Percentiles rank a stretch among this genome's conserved stretches.
These are phyloP conservation scores for Muschampia plurimacula DNA, from an alignment of 2,888 invertebrate genomes.

Conservation along the genomic window DNA sequence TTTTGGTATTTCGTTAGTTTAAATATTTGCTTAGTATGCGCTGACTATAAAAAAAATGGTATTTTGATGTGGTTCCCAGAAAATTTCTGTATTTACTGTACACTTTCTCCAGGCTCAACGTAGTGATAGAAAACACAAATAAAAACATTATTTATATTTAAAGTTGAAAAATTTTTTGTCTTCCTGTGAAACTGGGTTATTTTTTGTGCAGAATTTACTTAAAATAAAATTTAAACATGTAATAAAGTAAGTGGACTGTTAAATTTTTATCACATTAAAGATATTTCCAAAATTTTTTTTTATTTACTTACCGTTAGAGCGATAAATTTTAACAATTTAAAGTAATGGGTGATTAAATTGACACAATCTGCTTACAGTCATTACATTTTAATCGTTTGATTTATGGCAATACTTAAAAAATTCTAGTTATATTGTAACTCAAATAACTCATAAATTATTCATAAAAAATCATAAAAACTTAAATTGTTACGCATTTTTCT, in stretches of 20 bases:
- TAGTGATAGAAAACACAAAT: neutral
- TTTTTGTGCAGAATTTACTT: slow-evolving; percentile 49
- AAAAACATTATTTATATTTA: neutral
- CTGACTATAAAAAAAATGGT: too few species aligned
- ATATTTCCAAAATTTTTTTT: slow-evolving; percentile 64
- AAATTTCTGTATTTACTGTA: too few species aligned
- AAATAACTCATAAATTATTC: too few species aligned
- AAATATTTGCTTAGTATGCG: too few species aligned
- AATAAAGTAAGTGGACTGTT: slow-evolving; percentile 80
- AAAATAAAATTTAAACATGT: slow-evolving; percentile 48
- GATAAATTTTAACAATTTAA: slow-evolving; percentile 38
- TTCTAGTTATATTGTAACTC: too few species aligned
- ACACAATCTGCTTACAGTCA: slow-evolving; percentile 78
- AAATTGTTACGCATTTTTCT: neutral
- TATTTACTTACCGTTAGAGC: slow-evolving; percentile 55
- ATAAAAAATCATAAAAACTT: too few species aligned
- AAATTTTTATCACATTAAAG: slow-evolving; percentile 80
- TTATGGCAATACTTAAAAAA: slow-evolving; percentile 48
- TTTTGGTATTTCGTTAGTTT: too few species aligned
- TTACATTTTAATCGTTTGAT: slow-evolving; percentile 43
- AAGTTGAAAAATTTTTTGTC: neutral
- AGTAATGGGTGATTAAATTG: slow-evolving; percentile 74
- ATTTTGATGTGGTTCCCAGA: too few species aligned
- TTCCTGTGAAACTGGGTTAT: neutral
- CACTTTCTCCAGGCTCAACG: too few species aligned